Evolutionary conservation across 64 coral and sea anemone genomes (phyloP).

Genomic region (Montipora sp.): DNA sequence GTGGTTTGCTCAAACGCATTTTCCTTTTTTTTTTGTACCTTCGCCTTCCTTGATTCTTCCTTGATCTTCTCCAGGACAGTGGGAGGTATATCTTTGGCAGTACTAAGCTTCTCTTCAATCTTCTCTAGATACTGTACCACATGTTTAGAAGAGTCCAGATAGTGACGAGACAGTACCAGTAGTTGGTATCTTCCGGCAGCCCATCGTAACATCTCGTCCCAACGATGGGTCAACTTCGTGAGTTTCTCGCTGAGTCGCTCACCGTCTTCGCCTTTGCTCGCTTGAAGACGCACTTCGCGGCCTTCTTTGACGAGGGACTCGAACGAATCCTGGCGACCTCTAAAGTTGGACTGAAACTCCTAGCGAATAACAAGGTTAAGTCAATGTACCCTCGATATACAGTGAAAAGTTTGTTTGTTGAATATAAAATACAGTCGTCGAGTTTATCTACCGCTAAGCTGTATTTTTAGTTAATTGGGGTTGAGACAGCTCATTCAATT

Average conservation of each 20-base stretch:
- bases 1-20: background rate
- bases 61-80: constrained; percentile 90
- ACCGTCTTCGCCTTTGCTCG: constrained; percentile 70
- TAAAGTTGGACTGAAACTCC: constrained; percentile 90
- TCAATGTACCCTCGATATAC: background rate
- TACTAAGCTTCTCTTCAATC: constrained; percentile 92
- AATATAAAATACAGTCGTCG: too few species aligned
- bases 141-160: constrained; percentile 81
- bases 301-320: constrained; percentile 95
- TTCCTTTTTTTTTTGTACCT: constrained; percentile 53
- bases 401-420: background rate
- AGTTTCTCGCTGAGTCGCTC: constrained; percentile 78
- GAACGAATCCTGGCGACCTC: constrained; percentile 77
- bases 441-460: too few species aligned
- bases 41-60: constrained; percentile 82
- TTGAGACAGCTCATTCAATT: background rate
- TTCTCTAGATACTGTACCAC: constrained; percentile 95
- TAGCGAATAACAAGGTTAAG: background rate
- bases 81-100: constrained; percentile 87
- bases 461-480: too few species aligned
- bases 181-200: constrained; percentile 97
- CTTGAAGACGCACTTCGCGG: constrained; percentile 76
- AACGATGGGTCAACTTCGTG: constrained; percentile 85
- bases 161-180: constrained; percentile 84
- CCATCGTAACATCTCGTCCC: constrained; percentile 98